A percentile compares a stretch with the other conserved stretches of the same genome.
These are phyloP conservation scores for Poecilobothrus nobilitatus DNA, from an alignment of 2,888 invertebrate species.

Conservation along the genomic window DNA sequence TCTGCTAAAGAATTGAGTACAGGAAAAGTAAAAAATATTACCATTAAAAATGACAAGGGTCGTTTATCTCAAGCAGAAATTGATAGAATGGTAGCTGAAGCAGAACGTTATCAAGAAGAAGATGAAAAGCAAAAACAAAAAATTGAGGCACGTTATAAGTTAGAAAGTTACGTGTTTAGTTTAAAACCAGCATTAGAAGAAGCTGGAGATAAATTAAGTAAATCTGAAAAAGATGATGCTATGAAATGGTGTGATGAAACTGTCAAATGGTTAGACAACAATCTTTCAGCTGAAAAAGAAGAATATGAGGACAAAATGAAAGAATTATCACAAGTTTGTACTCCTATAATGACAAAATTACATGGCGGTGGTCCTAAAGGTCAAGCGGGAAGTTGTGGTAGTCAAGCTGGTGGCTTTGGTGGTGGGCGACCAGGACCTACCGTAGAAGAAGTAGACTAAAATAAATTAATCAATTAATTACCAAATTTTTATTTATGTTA, in stretches of 20 bases:
- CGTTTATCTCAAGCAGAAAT: slow-evolving; percentile 43
- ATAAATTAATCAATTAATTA: too few relatives aligned
- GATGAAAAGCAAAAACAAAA: slow-evolving; percentile 50
- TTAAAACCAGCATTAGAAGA: slow-evolving; percentile 63
- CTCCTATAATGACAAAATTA: too few relatives aligned
- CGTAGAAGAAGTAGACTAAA: too few relatives aligned
- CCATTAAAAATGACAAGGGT: slow-evolving; percentile 76
- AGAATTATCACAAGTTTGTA: slow-evolving; percentile 33
- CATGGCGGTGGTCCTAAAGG: slow-evolving; percentile 15
- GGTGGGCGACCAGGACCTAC: too few relatives aligned
- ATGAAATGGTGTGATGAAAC: slow-evolving; percentile 53
- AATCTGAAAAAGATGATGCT: slow-evolving; percentile 60
- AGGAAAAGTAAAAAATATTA: slow-evolving; percentile 64
- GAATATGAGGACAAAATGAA: slow-evolving; percentile 43
- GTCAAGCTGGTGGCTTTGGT: slow-evolving; percentile 32
- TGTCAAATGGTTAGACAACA: too few relatives aligned
- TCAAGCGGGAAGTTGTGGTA: slow-evolving; percentile 14
- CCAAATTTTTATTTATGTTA: too few relatives aligned
- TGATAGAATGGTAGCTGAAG: too few relatives aligned
- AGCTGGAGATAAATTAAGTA: slow-evolving; percentile 52
- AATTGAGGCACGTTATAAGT: slow-evolving; percentile 58
- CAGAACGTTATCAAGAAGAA: too few relatives aligned
- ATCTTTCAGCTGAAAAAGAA: too few relatives aligned
- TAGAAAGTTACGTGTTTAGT: slow-evolving; percentile 60
- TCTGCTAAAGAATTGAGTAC: slow-evolving; percentile 63